Conservation (phyloP, 2,113 vertebrate species). For the Amphiprion ocellaris region DNA sequence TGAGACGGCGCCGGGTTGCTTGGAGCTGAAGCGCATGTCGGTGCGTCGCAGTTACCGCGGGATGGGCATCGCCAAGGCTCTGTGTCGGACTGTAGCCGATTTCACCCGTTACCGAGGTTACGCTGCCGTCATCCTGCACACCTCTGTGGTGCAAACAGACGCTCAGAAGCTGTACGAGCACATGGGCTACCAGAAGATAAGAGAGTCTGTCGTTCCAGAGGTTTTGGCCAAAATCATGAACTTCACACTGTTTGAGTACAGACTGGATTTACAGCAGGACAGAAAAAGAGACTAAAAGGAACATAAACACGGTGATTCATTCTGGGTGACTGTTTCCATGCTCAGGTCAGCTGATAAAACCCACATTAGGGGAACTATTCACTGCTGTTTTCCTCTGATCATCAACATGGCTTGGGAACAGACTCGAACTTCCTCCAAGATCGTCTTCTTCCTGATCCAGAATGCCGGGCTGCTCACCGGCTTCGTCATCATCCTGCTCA, state of each 20-base stretch:
- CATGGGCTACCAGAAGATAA: slow-evolving; percentile 77
- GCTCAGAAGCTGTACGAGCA: slow-evolving; percentile 84
- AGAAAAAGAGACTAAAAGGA: slow-evolving; percentile 18
- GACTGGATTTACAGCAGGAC: slow-evolving; percentile 71
- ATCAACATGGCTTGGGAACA: slow-evolving; percentile 85
- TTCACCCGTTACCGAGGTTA: slow-evolving; percentile 79
- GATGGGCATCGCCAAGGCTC: slow-evolving; percentile 81
- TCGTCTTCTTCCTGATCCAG: slow-evolving; percentile 94
- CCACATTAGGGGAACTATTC: too few species aligned
- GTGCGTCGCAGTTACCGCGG: slow-evolving; percentile 78
- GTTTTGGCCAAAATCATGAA: slow-evolving; percentile 71
- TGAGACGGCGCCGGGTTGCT: neutral
- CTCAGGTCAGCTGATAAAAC: too few species aligned
- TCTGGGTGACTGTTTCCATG: neutral
- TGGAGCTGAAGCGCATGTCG: slow-evolving; percentile 84
- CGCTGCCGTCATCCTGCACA: slow-evolving; percentile 75
- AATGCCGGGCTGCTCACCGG: slow-evolving; percentile 93
- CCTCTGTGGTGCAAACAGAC: slow-evolving; percentile 82
- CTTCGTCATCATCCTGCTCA: slow-evolving; percentile 93
- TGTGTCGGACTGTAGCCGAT: slow-evolving; percentile 77
- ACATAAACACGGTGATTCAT: neutral
- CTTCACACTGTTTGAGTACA: slow-evolving; percentile 83
- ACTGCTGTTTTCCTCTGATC: too few species aligned
- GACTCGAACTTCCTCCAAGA: slow-evolving; percentile 81
- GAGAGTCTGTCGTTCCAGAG: slow-evolving; percentile 65